phyloP scores from a whole-genome alignment of 2,797 vertebrate species.

The Pangasius larnaudii region DNA sequence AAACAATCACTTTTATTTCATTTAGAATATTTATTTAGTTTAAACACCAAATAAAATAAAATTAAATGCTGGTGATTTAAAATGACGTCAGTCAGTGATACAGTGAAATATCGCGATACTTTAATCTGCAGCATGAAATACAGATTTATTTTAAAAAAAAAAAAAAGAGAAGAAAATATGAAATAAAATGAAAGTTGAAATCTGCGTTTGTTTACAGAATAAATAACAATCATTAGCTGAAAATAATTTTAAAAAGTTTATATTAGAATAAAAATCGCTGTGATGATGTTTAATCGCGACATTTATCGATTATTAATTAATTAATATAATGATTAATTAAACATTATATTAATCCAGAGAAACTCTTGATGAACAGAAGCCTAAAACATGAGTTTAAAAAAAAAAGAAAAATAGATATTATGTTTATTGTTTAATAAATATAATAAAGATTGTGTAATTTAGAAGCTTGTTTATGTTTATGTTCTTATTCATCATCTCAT shows the following conservation, averaged over 20 bases:
- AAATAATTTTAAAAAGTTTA: background rate
- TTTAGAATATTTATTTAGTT: background rate
- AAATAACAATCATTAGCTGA: background rate
- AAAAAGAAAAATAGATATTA: background rate
- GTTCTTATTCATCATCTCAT: background rate
- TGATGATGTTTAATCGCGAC: background rate
- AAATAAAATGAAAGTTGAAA: background rate
- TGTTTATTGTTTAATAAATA: background rate
- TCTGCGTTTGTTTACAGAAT: background rate
- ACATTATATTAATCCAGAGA: background rate
- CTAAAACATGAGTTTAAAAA: background rate
- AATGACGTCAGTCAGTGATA: background rate
- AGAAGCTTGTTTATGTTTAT: background rate
- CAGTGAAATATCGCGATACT: background rate
- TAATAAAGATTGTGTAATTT: background rate
- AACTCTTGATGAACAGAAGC: background rate
- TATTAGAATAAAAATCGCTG: background rate
- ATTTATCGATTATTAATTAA: background rate
- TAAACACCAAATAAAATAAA: background rate
- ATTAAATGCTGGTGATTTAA: background rate
- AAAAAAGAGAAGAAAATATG: background rate
- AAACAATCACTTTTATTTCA: background rate
- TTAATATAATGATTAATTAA: too few relatives aligned
- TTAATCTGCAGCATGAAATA: background rate
- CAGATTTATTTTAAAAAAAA: background rate